phyloP scores from a whole-genome alignment of 1,140 invertebrate genomes.

The Philotrypesis tridentata region DNA sequence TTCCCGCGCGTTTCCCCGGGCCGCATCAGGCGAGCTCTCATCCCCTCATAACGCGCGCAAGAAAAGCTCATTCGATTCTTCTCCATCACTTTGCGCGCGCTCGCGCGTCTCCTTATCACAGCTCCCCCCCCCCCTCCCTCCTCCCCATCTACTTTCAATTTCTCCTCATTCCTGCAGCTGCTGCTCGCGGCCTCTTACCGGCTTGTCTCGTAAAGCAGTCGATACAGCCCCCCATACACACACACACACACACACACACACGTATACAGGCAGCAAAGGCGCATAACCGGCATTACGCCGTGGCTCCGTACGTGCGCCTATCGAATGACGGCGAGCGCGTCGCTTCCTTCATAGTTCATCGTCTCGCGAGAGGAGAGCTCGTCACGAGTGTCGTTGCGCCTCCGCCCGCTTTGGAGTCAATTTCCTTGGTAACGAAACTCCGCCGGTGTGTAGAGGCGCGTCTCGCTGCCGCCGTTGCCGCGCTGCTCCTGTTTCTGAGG shows the following conservation, averaged over 20 bases:
- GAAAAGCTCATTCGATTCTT: slow-evolving; percentile 7
- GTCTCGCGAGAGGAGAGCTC: neutral
- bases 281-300: neutral
- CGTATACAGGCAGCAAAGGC: too few species aligned
- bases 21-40: neutral
- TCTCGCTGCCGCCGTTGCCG: too few species aligned
- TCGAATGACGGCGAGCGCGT: slow-evolving; percentile 1
- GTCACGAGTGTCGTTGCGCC: neutral
- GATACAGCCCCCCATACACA: neutral
- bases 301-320: neutral
- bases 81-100: slow-evolving; percentile 1
- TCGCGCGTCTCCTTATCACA: neutral
- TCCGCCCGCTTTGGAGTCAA: slow-evolving; percentile 6
- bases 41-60: neutral
- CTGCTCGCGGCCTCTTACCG: slow-evolving; percentile 3
- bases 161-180: slow-evolving; percentile 16
- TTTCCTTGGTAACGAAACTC: slow-evolving; percentile 6
- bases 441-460: neutral
- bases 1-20: neutral
- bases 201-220: neutral
- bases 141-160: slow-evolving; percentile 20
- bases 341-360: slow-evolving; percentile 12
- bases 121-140: neutral
- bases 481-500: neutral
- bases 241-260: neutral